Evolutionary conservation across 2,888 invertebrate genomes (phyloP).

Genomic region (Epirrhoe tristata): DNA sequence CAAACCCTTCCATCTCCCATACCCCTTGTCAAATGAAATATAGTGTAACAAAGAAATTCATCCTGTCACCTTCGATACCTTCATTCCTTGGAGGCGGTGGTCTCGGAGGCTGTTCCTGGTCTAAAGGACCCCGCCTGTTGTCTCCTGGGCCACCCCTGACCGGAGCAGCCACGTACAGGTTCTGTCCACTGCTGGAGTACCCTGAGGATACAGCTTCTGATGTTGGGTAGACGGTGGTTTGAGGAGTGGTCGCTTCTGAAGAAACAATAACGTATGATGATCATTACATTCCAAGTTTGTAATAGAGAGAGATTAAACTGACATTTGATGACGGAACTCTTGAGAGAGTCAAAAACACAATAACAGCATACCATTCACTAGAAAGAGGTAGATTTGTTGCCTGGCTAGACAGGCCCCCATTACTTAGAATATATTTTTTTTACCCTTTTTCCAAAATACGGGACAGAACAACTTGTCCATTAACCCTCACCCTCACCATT

Average conservation of each 20-base stretch:
- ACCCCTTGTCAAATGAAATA: not conserved
- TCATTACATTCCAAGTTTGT: too few species aligned
- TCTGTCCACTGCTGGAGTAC: conserved; percentile 92
- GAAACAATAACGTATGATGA: not conserved
- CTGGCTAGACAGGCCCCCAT: too few species aligned
- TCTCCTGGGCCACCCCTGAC: conserved; percentile 82
- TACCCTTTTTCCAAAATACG: too few species aligned
- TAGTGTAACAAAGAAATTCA: not conserved
- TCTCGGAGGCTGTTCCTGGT: conserved; percentile 89
- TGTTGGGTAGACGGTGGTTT: conserved; percentile 60
- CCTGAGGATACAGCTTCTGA: conserved; percentile 67
- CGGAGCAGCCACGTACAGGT: conserved; percentile 96
- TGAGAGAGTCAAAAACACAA: too few species aligned
- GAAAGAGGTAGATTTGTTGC: too few species aligned
- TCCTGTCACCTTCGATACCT: conserved; percentile 75
- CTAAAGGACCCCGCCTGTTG: conserved; percentile 66
- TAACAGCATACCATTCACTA: too few species aligned
- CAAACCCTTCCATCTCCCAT: too few species aligned
- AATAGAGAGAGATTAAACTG: too few species aligned
- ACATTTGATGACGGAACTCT: too few species aligned
- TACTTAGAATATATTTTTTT: too few species aligned
- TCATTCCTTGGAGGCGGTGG: conserved; percentile 95
- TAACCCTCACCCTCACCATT: not conserved
- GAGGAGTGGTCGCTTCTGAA: conserved; percentile 68
- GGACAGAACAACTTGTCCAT: not conserved